A percentile compares a stretch with the other conserved stretches of the same genome.
Conservation (phyloP, 2,888 invertebrate species). For the Acanthosepion lycidas region DNA sequence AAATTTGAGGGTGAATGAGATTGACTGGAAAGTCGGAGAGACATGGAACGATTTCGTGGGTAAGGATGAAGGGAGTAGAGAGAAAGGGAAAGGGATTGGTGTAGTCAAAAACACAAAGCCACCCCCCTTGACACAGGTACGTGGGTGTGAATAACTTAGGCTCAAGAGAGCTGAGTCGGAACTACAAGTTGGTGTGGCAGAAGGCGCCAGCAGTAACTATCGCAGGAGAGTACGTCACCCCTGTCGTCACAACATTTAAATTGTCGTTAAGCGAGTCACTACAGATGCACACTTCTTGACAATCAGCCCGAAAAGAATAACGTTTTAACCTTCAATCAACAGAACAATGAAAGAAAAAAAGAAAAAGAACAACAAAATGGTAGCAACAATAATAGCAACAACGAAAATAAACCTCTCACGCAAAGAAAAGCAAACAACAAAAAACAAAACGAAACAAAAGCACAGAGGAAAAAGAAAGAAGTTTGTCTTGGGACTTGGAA, state of each 20-base stretch:
- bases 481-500: background rate
- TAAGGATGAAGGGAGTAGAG: background rate
- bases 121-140: background rate
- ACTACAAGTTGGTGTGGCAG: conserved; percentile 33
- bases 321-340: background rate
- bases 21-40: background rate
- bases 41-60: background rate
- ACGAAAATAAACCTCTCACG: background rate
- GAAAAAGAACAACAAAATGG: background rate
- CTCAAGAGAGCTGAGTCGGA: background rate
- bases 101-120: background rate
- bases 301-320: background rate
- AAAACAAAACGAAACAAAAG: background rate
- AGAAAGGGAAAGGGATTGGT: background rate
- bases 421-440: background rate
- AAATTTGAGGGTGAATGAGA: no score
- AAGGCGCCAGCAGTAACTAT: background rate
- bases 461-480: background rate
- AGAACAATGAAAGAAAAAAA: background rate
- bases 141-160: conserved; percentile 15
- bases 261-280: background rate
- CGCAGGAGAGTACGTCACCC: background rate
- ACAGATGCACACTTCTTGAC: background rate
- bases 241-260: conserved; percentile 33
- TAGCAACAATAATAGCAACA: background rate